Conservation (phyloP, 2,888 invertebrate species). For the Monoplex corrugatus region DNA sequence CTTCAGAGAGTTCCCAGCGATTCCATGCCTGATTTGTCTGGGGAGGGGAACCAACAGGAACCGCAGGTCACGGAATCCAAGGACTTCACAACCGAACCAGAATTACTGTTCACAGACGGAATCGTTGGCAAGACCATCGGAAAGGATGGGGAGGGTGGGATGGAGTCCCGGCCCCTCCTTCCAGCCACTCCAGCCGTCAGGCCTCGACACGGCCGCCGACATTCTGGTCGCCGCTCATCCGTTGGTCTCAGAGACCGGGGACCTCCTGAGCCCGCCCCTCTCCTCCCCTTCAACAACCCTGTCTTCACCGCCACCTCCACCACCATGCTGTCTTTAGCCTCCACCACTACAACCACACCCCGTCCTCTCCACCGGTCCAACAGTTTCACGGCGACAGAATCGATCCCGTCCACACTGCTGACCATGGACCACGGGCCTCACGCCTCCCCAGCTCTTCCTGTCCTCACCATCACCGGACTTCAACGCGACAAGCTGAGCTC, state of each 20-base stretch:
- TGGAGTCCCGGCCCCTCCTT: conserved; percentile 23
- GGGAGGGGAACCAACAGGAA: neutral
- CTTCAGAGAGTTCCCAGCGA: neutral
- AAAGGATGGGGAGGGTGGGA: conserved; percentile 1
- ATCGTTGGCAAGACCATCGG: conserved; percentile 49
- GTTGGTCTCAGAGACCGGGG: conserved; percentile 4
- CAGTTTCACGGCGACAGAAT: neutral
- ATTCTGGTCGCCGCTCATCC: conserved; percentile 19
- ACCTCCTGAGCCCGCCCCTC: neutral
- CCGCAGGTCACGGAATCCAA: neutral
- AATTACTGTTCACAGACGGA: conserved; percentile 41
- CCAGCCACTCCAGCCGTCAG: neutral
- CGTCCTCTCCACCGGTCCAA: neutral
- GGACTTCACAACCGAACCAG: too few species aligned
- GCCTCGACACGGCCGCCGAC: neutral
- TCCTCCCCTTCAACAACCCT: neutral
- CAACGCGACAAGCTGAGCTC: neutral
- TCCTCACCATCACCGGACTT: conserved; percentile 37
- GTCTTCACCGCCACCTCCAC: neutral
- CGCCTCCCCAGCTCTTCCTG: neutral
- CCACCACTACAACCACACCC: neutral
- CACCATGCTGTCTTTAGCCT: neutral
- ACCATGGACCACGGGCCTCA: neutral
- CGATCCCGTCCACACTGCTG: neutral
- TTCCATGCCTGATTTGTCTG: neutral